Base-by-base conservation (phyloP, 2,797 vertebrate species). In the Heliangelus exortis region DNA sequence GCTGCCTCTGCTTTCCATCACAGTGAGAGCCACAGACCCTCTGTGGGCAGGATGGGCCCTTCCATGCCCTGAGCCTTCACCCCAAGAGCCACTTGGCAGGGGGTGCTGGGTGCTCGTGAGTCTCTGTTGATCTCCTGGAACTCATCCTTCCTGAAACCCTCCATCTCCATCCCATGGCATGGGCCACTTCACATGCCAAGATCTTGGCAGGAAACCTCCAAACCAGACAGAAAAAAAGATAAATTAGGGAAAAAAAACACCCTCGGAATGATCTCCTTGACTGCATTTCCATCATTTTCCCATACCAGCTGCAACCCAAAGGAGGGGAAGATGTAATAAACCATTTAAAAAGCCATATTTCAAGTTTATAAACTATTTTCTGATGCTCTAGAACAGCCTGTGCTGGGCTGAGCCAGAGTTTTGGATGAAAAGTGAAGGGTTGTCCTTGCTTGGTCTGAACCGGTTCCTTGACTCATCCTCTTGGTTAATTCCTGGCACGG, bases 401-500 rank as follows among this genome's bases (percentile, higher is more conserved):
- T 93, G 75, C 94, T 45, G 92, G 87, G 79, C 89, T 84, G 89
- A 94, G 84, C 72, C 2, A 1, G 53, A 92, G 76, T 1, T 57
- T 89, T 93, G 96, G 95, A 92, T 72, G 93, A 65, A 72, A 90
- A 96, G 65, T 2, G 65, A 57, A 53, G 92, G 47, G 89, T 58
- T 94, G 94, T 72, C 93, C 92, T 87, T 69, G 79, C 92, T 92
- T 33, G 76, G 87, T 92, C 91, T 88, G 91, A 94, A 89, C 96
- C 78, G 89, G 92, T 95, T 85, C 3, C 65, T 94, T 96, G 96
- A 96, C 89, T 96, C 96, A 96, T 81, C 73, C 72, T 92, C 92
- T 96, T 74, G 89, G 92, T 94, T 93, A 80, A 96, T 94, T 74
- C 79, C 94, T 96, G 96, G 95, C 96, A 89, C 4, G n/a, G 6